Percentiles rank a stretch among this genome's conserved stretches.
These are phyloP conservation scores for Neoarius graeffei DNA, from an alignment of 2,113 vertebrate species.

Conservation along the genomic window DNA sequence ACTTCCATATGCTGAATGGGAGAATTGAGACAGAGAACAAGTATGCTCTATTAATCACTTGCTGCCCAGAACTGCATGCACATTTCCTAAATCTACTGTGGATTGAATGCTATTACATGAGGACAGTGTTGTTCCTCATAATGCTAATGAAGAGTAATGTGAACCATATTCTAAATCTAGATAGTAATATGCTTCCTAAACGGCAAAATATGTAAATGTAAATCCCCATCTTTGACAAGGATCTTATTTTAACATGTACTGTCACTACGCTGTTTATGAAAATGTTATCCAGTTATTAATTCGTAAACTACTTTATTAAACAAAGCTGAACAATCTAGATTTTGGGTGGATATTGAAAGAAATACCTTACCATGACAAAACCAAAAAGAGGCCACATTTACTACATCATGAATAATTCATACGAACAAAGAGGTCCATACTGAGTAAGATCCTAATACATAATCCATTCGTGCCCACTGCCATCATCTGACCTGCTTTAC, in stretches of 20 bases:
- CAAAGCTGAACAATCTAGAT: neutral
- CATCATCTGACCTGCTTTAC: conserved; percentile 16
- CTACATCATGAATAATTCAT: neutral
- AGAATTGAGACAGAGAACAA: neutral
- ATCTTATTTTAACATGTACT: neutral
- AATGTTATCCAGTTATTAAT: neutral
- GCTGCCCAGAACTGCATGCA: neutral
- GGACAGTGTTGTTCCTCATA: neutral
- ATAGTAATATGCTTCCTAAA: neutral
- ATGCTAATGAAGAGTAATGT: conserved; percentile 9
- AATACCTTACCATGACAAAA: neutral
- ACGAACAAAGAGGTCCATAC: neutral
- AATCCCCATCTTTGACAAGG: neutral
- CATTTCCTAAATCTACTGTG: neutral
- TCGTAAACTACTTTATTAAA: neutral
- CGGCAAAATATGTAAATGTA: neutral
- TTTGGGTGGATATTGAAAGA: neutral
- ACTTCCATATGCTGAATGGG: neutral
- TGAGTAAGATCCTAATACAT: neutral
- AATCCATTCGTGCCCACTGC: neutral
- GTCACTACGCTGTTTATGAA: neutral
- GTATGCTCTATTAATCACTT: neutral
- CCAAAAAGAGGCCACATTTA: neutral
- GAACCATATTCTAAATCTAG: neutral
- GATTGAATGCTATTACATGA: neutral